Evolutionary conservation across 2,797 vertebrate genomes (phyloP).

Genomic region (Aplochiton taeniatus): DNA sequence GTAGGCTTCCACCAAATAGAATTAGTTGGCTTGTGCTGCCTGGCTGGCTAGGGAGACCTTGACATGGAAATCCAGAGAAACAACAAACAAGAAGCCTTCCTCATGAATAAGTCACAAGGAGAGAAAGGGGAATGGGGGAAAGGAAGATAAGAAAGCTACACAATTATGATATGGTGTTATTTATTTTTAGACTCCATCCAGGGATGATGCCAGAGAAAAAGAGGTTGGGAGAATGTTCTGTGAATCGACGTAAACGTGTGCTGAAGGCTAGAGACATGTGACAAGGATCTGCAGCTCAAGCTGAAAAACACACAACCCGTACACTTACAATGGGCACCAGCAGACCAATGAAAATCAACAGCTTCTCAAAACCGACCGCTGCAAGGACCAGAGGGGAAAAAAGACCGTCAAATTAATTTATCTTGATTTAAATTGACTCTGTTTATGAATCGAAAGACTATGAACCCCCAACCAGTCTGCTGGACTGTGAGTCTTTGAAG

Average conservation of each 20-base stretch:
- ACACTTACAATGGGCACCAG: too few species aligned
- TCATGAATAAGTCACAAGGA: conserved; percentile 48
- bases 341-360: too few species aligned
- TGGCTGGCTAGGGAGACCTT: conserved; percentile 46
- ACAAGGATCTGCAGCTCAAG: too few species aligned
- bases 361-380: too few species aligned
- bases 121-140: background rate
- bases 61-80: conserved; percentile 38
- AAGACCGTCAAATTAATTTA: too few species aligned
- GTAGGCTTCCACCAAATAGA: conserved; percentile 58
- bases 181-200: conserved; percentile 39
- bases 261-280: background rate
- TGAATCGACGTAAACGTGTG: conserved; percentile 19
- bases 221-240: background rate
- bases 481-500: too few species aligned
- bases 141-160: background rate
- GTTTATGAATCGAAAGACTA: too few species aligned
- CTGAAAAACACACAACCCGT: too few species aligned
- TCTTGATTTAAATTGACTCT: too few species aligned
- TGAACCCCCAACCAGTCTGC: too few species aligned
- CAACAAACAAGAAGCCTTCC: conserved; percentile 34
- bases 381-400: too few species aligned
- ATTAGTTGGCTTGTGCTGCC: conserved; percentile 48
- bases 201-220: conserved; percentile 13
- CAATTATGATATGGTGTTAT: conserved; percentile 16